Conservation (phyloP, 64 coral and sea anemone species). For the Dendrophyllia cribrosa region DNA sequence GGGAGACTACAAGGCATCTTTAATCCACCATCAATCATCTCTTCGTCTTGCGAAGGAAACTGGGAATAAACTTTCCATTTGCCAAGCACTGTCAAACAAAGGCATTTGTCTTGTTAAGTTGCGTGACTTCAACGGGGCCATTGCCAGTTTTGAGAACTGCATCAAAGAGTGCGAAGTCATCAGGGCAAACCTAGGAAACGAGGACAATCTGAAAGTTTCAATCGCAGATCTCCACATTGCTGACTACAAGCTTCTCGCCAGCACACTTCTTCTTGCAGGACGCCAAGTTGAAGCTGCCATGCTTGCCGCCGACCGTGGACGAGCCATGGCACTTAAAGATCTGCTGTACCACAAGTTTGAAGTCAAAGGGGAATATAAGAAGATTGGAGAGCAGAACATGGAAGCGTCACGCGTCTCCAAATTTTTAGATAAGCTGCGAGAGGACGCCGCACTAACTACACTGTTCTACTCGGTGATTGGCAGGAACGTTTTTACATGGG, state of each 20-base stretch:
- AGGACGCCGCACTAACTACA: neutral
- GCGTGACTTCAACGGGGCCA: neutral
- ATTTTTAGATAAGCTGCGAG: neutral
- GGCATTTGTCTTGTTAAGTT: neutral
- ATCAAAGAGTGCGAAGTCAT: conserved; percentile 11
- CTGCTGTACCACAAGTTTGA: conserved; percentile 6
- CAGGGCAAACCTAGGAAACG: neutral
- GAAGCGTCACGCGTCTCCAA: neutral
- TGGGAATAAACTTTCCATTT: neutral
- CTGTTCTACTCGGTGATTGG: neutral
- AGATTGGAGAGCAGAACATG: neutral
- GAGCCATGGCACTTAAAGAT: conserved; percentile 25
- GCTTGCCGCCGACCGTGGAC: neutral
- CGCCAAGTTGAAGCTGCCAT: conserved; percentile 3
- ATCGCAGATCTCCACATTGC: neutral
- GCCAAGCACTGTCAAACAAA: neutral
- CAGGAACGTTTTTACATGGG: neutral
- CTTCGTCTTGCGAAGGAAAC: neutral
- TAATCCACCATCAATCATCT: neutral
- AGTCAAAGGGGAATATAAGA: neutral
- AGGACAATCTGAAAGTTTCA: neutral
- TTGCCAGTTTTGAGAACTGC: neutral
- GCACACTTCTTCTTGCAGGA: neutral
- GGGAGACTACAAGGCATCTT: neutral
- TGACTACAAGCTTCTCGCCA: neutral